Conservation (phyloP, 1,140 invertebrate species). For the Brachionus asplanchnoidis region DNA sequence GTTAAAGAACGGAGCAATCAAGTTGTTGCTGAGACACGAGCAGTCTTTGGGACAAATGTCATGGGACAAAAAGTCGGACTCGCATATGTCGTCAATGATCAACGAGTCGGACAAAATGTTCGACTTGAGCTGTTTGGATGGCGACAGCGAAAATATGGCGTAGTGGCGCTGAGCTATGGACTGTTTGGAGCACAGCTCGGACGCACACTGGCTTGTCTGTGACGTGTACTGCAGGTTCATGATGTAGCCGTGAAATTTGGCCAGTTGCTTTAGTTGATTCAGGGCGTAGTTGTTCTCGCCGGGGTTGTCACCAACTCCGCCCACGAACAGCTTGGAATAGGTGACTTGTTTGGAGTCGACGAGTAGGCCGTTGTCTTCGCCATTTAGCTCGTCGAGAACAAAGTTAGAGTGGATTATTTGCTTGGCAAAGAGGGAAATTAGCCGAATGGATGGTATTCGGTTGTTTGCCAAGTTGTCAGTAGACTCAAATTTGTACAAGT, state of each 20-base stretch:
- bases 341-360: conserved; percentile 6
- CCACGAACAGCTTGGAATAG: conserved; percentile 16
- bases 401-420: conserved; percentile 18
- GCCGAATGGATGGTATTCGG: background rate
- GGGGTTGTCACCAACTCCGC: background rate
- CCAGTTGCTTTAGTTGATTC: background rate
- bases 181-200: background rate
- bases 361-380: background rate
- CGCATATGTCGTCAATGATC: conserved; percentile 37
- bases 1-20: conserved; percentile 24
- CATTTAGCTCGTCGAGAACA: background rate
- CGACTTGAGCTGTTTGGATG: background rate
- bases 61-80: conserved; percentile 24
- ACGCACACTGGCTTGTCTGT: background rate
- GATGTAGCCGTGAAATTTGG: conserved; percentile 34
- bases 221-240: conserved; percentile 35
- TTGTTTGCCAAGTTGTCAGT: background rate
- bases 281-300: background rate
- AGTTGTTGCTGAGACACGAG: conserved; percentile 37
- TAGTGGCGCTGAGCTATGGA: conserved; percentile 4
- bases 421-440: background rate
- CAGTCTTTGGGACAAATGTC: conserved; percentile 37
- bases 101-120: background rate
- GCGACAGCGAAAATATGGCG: conserved; percentile 18
- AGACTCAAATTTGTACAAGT: conserved; percentile 7